phyloP scores from a whole-genome alignment of 2,113 vertebrate species.

The Suncus etruscus region DNA sequence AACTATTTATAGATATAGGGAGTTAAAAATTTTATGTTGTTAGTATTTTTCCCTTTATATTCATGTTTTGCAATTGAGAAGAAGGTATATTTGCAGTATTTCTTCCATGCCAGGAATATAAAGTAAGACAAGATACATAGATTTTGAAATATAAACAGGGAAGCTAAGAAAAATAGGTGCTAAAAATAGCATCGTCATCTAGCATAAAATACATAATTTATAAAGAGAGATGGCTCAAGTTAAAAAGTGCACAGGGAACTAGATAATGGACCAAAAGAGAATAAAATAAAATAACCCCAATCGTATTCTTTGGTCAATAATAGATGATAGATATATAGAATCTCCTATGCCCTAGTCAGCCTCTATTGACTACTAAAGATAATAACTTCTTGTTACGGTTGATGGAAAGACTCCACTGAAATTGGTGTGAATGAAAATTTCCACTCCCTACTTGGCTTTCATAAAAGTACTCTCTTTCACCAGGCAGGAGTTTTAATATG shows the following conservation, averaged over 20 bases:
- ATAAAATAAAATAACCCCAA: not conserved
- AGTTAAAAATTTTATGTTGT: constrained; percentile 48
- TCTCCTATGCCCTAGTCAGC: too few relatives aligned
- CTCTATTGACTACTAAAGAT: too few relatives aligned
- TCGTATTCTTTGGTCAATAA: not conserved
- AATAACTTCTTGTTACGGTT: too few relatives aligned
- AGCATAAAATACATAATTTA: constrained; percentile 42
- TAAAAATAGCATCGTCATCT: constrained; percentile 51
- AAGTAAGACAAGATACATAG: not conserved
- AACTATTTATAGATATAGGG: constrained; percentile 69
- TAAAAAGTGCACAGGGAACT: constrained; percentile 11
- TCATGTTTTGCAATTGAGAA: constrained; percentile 11
- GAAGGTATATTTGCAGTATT: constrained; percentile 47
- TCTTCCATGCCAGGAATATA: constrained; percentile 22
- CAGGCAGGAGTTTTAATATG: too few relatives aligned
- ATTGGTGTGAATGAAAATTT: too few relatives aligned
- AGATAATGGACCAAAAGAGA: too few relatives aligned
- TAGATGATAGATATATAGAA: too few relatives aligned
- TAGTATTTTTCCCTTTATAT: constrained; percentile 63
- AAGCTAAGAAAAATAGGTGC: constrained; percentile 44
- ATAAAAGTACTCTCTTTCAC: too few relatives aligned
- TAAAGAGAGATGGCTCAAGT: constrained; percentile 28
- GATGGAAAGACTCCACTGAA: too few relatives aligned
- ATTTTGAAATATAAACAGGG: constrained; percentile 47
- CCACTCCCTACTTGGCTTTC: too few relatives aligned